phyloP scores from a whole-genome alignment of 2,113 vertebrate species.

The Eudyptes chrysolophus region DNA sequence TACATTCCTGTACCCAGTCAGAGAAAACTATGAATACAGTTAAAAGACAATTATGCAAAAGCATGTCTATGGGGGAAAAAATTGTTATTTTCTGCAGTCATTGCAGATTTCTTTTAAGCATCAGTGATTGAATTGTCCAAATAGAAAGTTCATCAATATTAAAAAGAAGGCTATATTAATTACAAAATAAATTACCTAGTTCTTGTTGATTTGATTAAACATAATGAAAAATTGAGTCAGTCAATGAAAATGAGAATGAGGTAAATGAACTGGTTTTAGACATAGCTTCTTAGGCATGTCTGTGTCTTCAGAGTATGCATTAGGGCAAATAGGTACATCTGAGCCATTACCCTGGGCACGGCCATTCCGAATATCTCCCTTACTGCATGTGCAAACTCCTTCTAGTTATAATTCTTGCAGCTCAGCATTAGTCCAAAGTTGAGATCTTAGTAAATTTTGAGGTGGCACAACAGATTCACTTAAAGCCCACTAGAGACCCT shows the following conservation, averaged over 20 bases:
- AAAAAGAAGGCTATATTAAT: constrained; percentile 28
- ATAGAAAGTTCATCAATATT: constrained; percentile 21
- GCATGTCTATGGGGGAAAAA: not conserved
- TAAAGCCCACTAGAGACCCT: not conserved
- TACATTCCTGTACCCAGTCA: not conserved
- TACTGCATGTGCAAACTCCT: not conserved
- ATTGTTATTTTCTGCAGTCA: not conserved
- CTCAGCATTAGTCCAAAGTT: not conserved
- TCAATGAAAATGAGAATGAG: not conserved
- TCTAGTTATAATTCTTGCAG: not conserved
- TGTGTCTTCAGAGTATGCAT: not conserved
- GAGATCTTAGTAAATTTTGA: not conserved
- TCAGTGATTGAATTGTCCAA: not conserved
- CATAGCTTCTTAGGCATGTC: not conserved
- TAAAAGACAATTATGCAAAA: not conserved
- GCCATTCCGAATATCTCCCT: not conserved
- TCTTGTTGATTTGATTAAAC: constrained; percentile 29
- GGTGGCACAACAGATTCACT: not conserved
- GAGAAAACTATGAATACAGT: not conserved
- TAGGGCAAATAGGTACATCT: not conserved
- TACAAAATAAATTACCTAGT: constrained; percentile 29
- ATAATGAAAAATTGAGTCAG: not conserved
- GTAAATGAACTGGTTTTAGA: not conserved
- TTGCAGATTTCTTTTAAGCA: not conserved
- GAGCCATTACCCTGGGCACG: not conserved